Base-by-base conservation (phyloP, 1,140 invertebrate genomes). In the Eupeodes corollae region DNA sequence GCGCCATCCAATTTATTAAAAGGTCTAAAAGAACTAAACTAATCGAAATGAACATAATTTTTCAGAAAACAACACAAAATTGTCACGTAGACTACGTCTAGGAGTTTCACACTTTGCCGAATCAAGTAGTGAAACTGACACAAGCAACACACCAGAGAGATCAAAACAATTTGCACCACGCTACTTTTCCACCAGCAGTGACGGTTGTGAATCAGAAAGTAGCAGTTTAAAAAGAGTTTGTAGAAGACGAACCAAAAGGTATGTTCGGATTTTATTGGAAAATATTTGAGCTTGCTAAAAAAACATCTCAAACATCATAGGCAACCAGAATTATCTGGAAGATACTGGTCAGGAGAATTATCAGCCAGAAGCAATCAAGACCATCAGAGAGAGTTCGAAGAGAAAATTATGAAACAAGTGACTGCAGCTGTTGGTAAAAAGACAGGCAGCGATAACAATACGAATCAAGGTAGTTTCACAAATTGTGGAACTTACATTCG, bases 351-450 rank as follows among this genome's bases (percentile, higher is more conserved):
- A 46, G 59, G 75, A 9, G 79, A 83, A 49, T 69, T 84, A 38
- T 83, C 81, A 1, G 79, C 84, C 19, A 75, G 86, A 49, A 86
- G 81, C 56, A 90, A 90, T 70, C 87, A 90, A 64, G 86, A 90
- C 61, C 81, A 84, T 56, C 87, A 89, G 65, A 69, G 87, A 18
- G 80, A 87, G 41, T 83, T 79, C 56, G 87, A 90, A 67, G 87
- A 90, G 70, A 77, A 76, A 53, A 75, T 79, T 2, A 75, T 81
- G 35, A 71, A 76, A 37, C 79, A 85, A 62, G 84, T 88, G 72
- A 69, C 77, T 16, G 61, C 70, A 3, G 68, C 84, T 34, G 71
- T 87, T 56, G 76, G 55, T 32, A 68, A 67, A 31, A 68, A 68
- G 42, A 65, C 56, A 0, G 66, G 63, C 26, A 52, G 57, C 9